Evolutionary conservation across 53 echinoderm and acorn worm genomes (phyloP).

Genomic region (Antedon mediterranea): DNA sequence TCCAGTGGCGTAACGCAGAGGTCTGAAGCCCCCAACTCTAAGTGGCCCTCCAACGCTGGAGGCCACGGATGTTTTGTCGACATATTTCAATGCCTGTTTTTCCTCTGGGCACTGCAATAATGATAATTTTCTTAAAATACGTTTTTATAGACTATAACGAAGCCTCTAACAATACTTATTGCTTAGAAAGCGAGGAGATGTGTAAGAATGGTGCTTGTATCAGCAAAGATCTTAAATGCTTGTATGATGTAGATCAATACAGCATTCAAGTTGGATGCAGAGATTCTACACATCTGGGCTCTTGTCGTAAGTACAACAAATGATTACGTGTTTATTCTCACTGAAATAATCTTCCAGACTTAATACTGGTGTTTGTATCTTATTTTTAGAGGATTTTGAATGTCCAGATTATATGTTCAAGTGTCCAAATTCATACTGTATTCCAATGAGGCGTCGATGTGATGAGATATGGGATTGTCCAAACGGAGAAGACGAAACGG

Average conservation of each 20-base stretch:
- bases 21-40: no score
- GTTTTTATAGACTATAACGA: no score
- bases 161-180: no score
- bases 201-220: constrained; percentile 40
- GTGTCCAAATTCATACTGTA: constrained; percentile 61
- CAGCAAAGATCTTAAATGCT: constrained; percentile 18
- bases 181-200: background rate
- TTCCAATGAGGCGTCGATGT: constrained; percentile 54
- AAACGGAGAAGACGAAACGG: constrained; percentile 60
- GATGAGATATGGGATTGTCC: constrained; percentile 58
- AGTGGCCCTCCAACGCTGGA: no score
- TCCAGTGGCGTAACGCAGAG: no score
- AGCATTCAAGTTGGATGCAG: constrained; percentile 48
- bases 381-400: constrained; percentile 19
- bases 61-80: no score
- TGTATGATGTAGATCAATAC: constrained; percentile 55
- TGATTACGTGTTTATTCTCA: no score
- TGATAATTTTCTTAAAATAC: no score
- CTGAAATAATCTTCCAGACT: no score
- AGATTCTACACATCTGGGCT: constrained; percentile 58
- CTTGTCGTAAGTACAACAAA: constrained; percentile 38
- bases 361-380: no score
- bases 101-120: no score
- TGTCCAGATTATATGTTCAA: constrained; percentile 48
- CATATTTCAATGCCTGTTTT: no score